Conservation (phyloP, 2,888 invertebrate species). For the Sepioteuthis lessoniana region DNA sequence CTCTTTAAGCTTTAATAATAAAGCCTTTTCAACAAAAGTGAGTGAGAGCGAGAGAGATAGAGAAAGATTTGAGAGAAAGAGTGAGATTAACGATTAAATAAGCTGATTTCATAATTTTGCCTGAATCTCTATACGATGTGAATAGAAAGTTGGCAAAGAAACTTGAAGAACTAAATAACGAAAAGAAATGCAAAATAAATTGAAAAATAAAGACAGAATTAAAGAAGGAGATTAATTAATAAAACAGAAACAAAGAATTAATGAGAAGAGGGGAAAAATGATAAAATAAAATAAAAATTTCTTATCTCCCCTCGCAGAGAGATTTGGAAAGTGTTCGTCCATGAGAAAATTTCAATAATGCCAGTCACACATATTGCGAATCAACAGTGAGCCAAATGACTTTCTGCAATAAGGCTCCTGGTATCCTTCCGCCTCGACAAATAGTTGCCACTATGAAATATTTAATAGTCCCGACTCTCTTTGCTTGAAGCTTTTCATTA, state of each 20-base stretch:
- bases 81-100: not conserved
- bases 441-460: constrained; percentile 23
- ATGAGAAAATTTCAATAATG: constrained; percentile 20
- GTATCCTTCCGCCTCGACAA: constrained; percentile 10
- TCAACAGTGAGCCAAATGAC: constrained; percentile 11
- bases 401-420: not conserved
- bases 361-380: not conserved
- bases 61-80: too few species aligned
- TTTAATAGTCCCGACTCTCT: not conserved
- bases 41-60: too few species aligned
- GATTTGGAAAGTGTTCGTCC: constrained; percentile 5
- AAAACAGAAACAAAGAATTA: not conserved
- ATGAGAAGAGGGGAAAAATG: not conserved
- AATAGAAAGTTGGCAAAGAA: not conserved
- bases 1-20: not conserved
- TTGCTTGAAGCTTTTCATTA: not conserved
- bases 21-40: too few species aligned
- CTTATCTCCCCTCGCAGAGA: not conserved
- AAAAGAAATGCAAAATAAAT: constrained; percentile 15
- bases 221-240: not conserved
- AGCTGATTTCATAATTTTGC: not conserved
- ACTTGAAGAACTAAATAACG: not conserved
- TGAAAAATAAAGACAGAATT: not conserved
- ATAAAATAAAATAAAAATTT: not conserved
- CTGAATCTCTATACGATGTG: not conserved